These are phyloP conservation scores for Lutraria rhynchaena DNA, from an alignment of 1,140 invertebrate genomes.

Conservation along the genomic window DNA sequence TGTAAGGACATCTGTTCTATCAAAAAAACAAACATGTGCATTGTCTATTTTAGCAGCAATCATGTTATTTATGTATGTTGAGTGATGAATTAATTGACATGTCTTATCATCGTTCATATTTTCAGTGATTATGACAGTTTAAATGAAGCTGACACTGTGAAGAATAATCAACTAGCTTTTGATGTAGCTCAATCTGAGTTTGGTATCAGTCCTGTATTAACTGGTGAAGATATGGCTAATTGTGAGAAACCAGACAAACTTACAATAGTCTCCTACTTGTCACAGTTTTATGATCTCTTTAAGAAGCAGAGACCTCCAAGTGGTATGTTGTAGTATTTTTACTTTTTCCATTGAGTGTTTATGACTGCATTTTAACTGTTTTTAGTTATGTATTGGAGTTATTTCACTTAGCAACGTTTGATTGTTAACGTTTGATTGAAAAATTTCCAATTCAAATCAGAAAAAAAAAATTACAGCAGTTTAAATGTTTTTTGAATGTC, in stretches of 20 bases:
- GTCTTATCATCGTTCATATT: conserved; percentile 35
- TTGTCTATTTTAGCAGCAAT: neutral
- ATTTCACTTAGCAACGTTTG: too few species aligned
- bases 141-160: conserved; percentile 85
- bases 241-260: conserved; percentile 89
- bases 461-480: too few species aligned
- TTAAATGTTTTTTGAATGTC: too few species aligned
- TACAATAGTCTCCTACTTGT: conserved; percentile 91
- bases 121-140: conserved; percentile 86
- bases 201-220: conserved; percentile 91
- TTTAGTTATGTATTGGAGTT: too few species aligned
- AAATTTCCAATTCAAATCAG: too few species aligned
- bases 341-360: too few species aligned
- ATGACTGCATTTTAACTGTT: too few species aligned
- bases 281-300: conserved; percentile 91
- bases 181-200: conserved; percentile 90
- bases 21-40: too few species aligned
- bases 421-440: too few species aligned
- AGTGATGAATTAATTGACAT: neutral
- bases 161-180: conserved; percentile 92
- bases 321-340: too few species aligned
- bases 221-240: conserved; percentile 90
- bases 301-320: conserved; percentile 73
- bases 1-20: too few species aligned
- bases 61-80: neutral